Conservation (phyloP, 2,797 vertebrate genomes). For the Platyrinchus mystaceus region DNA sequence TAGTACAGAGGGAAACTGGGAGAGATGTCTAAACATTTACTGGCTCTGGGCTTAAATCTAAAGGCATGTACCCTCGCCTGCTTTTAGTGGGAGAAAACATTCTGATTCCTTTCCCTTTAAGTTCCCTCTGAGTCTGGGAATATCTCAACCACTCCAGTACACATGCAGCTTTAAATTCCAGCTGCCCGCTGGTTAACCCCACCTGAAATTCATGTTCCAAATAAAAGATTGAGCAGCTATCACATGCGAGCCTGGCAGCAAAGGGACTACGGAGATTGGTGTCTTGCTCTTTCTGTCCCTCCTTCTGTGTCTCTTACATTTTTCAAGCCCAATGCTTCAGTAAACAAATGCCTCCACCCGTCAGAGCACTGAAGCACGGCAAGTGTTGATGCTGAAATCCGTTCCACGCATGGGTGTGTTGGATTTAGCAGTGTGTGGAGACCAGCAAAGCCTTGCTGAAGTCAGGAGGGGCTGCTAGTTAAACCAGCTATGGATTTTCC, state of each 20-base stretch:
- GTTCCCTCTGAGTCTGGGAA: not conserved
- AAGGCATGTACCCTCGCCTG: fast-evolving
- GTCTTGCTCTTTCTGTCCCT: not conserved
- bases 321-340: constrained; percentile 52
- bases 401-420: not conserved
- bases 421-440: not conserved
- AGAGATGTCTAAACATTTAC: not conserved
- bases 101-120: not conserved
- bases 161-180: not conserved
- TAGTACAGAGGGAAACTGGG: not conserved
- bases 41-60: not conserved
- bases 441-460: not conserved
- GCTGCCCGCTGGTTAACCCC: not conserved
- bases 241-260: not conserved
- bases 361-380: not conserved
- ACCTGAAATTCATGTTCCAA: constrained; percentile 25
- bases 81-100: not conserved
- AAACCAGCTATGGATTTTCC: not conserved
- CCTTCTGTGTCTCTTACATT: constrained; percentile 11
- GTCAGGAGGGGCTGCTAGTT: not conserved
- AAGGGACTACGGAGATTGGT: not conserved
- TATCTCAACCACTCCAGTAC: not conserved
- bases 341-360: constrained; percentile 25
- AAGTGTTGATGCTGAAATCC: constrained; percentile 15
- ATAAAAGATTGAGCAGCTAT: constrained; percentile 17